Percentiles rank a stretch among this genome's conserved stretches.
These are phyloP conservation scores for Bombus confusus DNA, from an alignment of 1,140 invertebrate species.

Conservation along the genomic window DNA sequence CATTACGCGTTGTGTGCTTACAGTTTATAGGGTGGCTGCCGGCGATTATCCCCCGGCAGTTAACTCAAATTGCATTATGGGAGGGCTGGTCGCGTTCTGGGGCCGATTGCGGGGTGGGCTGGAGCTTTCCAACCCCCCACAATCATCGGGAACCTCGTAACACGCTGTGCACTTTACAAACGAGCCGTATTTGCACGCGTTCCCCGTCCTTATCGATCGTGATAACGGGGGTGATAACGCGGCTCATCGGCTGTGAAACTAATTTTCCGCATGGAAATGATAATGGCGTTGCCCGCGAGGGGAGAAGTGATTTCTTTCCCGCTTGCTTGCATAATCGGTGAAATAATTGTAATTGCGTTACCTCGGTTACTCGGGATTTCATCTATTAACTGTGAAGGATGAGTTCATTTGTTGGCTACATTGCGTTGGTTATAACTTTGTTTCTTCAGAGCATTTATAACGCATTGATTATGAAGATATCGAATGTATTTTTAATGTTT, in stretches of 20 bases:
- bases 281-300: neutral
- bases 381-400: neutral
- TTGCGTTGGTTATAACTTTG: neutral
- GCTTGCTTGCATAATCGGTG: neutral
- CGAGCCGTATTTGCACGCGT: constrained; percentile 41
- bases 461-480: too few relatives aligned
- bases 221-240: constrained; percentile 6
- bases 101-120: constrained; percentile 67
- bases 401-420: neutral
- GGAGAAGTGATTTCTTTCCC: neutral
- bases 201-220: constrained; percentile 17
- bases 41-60: constrained; percentile 73
- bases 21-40: constrained; percentile 69
- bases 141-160: neutral
- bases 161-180: constrained; percentile 44
- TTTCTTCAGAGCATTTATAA: neutral
- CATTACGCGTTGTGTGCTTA: constrained; percentile 74
- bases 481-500: too few relatives aligned
- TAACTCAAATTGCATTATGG: constrained; percentile 78
- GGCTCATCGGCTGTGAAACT: neutral
- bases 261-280: constrained; percentile 21
- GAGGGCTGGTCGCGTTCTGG: constrained; percentile 65
- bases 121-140: constrained; percentile 17
- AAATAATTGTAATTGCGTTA: neutral
- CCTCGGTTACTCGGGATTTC: neutral